These are phyloP conservation scores for Galago senegalensis DNA, from an alignment of 2,797 vertebrate species.

Conservation along the genomic window DNA sequence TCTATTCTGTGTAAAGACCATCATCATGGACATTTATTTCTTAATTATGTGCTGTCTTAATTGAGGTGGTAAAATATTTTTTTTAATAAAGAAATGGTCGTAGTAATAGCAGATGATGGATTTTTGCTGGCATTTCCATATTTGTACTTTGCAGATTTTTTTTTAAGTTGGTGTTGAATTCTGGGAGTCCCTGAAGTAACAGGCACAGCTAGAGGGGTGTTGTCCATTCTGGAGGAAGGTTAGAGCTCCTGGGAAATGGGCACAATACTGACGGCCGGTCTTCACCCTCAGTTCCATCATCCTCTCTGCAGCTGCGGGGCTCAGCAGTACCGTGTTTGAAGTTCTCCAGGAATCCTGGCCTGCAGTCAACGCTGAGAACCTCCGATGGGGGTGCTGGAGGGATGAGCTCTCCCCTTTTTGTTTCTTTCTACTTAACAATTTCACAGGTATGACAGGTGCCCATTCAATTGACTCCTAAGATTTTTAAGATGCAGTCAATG, in stretches of 20 bases:
- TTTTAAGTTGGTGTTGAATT: not conserved
- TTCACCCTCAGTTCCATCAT: not conserved
- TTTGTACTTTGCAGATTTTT: not conserved
- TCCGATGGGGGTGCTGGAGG: not conserved
- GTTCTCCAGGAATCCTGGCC: not conserved
- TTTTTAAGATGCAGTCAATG: not conserved
- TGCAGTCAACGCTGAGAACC: not conserved
- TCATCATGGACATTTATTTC: not conserved
- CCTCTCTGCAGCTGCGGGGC: not conserved
- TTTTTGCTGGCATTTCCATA: not conserved
- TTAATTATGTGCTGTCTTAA: not conserved
- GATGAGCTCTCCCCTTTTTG: too few species aligned
- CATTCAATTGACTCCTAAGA: not conserved
- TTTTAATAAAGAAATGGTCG: not conserved
- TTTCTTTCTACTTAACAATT: not conserved
- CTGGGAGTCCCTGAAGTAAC: not conserved
- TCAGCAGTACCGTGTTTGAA: not conserved
- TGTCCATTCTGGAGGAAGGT: conserved; percentile 55
- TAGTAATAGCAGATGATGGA: not conserved
- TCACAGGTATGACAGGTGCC: not conserved
- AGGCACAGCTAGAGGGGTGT: conserved; percentile 79
- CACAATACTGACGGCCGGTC: not conserved
- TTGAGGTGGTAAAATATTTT: not conserved
- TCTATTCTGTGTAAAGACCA: not conserved
- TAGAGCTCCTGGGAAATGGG: not conserved